Evolutionary conservation across 2,113 vertebrate species (phyloP).

Genomic region (Daubentonia madagascariensis): DNA sequence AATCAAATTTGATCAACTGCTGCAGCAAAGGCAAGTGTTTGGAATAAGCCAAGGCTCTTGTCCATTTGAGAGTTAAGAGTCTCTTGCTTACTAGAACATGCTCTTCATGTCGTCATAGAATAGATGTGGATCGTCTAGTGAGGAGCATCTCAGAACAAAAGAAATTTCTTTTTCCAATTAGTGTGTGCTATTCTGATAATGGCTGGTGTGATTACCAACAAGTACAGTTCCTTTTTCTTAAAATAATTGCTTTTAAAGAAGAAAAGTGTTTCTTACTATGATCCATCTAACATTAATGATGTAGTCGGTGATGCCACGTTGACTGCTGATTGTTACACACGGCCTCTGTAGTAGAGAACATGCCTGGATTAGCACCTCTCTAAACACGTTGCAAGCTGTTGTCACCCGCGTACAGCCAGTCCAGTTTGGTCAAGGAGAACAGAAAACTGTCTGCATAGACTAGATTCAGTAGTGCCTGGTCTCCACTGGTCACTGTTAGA

Average conservation of each 20-base stretch:
- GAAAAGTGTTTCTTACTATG: background rate
- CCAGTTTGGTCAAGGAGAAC: background rate
- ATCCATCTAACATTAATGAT: background rate
- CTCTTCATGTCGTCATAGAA: background rate
- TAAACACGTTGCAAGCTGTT: background rate
- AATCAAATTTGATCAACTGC: conserved; percentile 15
- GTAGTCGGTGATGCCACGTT: background rate
- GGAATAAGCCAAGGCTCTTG: background rate
- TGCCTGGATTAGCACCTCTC: background rate
- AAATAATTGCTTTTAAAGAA: conserved; percentile 59
- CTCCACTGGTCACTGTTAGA: background rate
- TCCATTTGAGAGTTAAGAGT: background rate
- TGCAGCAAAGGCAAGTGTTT: conserved; percentile 30
- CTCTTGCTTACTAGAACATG: background rate
- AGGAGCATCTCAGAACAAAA: background rate
- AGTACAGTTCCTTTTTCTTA: conserved; percentile 40
- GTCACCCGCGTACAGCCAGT: background rate
- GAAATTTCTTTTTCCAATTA: background rate
- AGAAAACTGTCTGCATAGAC: background rate
- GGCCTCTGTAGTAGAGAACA: background rate
- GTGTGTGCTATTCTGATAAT: conserved; percentile 45
- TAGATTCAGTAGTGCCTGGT: background rate
- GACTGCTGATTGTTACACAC: background rate
- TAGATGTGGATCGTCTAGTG: background rate
- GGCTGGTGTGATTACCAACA: conserved; percentile 18